phyloP scores from a whole-genome alignment of 2,113 vertebrate genomes.

The Xiphias gladius region DNA sequence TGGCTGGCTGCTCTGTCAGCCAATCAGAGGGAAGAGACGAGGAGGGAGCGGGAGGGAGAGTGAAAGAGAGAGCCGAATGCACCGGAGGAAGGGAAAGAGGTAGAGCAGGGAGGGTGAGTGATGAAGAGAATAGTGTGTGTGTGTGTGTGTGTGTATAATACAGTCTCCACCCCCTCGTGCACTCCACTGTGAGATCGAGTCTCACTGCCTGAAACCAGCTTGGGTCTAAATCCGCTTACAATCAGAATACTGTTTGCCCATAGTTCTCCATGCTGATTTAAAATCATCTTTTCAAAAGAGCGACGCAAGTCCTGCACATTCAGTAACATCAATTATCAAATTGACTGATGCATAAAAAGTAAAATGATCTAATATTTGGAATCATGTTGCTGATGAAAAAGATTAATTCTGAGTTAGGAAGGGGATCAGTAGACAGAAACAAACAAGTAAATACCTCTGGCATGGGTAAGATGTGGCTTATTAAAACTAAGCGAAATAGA shows the following conservation, averaged over 20 bases:
- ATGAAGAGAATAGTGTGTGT: constrained; percentile 68
- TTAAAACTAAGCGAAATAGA: constrained; percentile 33
- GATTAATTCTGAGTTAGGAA: neutral
- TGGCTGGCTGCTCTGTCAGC: constrained; percentile 53
- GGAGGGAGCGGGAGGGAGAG: constrained; percentile 53
- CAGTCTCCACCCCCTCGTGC: constrained; percentile 60
- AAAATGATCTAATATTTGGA: neutral
- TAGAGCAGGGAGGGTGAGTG: constrained; percentile 60
- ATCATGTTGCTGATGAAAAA: constrained; percentile 6
- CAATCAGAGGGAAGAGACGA: constrained; percentile 74
- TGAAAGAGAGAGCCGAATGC: constrained; percentile 38
- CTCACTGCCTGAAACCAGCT: constrained; percentile 74
- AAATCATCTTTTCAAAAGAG: constrained; percentile 10
- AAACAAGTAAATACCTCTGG: constrained; percentile 17
- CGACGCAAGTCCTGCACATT: neutral
- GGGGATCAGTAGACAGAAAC: constrained; percentile 11
- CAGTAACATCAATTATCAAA: neutral
- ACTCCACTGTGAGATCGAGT: constrained; percentile 55
- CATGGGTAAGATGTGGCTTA: constrained; percentile 11
- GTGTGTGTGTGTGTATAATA: constrained; percentile 13
- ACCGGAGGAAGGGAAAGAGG: constrained; percentile 62
- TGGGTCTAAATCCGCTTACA: constrained; percentile 74
- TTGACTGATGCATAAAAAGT: neutral
- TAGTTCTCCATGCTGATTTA: neutral
- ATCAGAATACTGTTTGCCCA: constrained; percentile 57